These are phyloP conservation scores for Acanthosepion lycidas DNA, from an alignment of 2,888 invertebrate species.

Conservation along the genomic window DNA sequence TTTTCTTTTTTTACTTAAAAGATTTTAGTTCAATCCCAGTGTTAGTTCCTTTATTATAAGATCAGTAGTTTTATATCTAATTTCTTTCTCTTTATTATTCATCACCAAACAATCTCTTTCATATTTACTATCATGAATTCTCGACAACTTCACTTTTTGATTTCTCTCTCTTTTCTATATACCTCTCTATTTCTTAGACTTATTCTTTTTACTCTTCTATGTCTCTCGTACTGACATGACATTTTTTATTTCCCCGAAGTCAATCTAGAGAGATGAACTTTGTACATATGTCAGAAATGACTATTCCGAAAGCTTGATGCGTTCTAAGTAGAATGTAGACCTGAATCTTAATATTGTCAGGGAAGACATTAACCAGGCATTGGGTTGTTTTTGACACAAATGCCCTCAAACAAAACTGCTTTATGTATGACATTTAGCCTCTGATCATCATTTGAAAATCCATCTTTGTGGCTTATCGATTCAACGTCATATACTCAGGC, in stretches of 20 bases:
- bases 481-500: neutral
- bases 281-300: neutral
- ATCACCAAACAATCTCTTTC: no score
- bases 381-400: neutral
- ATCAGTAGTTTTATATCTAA: no score
- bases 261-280: neutral
- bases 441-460: neutral
- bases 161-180: neutral
- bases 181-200: neutral
- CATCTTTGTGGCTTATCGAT: neutral
- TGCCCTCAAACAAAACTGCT: conserved; percentile 16
- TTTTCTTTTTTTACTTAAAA: no score
- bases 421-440: neutral
- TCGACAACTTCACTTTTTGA: no score
- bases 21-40: no score
- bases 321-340: neutral
- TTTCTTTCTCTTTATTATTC: no score
- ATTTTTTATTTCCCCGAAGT: neutral
- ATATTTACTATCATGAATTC: no score
- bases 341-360: neutral
- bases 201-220: neutral
- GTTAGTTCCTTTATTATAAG: no score
- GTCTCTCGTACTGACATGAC: neutral
- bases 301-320: neutral
- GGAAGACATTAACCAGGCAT: neutral